phyloP scores from a whole-genome alignment of 2,888 invertebrate species.

The Diaphora mendica region DNA sequence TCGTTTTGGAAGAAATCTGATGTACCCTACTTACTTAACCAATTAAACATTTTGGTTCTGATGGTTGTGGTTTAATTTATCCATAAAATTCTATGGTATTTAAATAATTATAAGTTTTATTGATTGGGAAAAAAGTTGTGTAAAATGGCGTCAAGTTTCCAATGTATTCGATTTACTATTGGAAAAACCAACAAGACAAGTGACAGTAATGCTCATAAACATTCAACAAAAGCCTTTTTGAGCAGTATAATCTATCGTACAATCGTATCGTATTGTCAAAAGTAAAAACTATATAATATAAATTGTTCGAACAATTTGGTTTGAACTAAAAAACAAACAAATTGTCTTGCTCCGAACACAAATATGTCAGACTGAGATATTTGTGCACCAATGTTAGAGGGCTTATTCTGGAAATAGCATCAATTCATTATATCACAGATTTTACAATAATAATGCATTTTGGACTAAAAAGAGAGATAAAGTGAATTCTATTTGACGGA shows the following conservation, averaged over 20 bases:
- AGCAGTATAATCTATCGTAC: slow-evolving; percentile 19
- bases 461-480: background rate
- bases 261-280: background rate
- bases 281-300: slow-evolving; percentile 42
- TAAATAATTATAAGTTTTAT: too few relatives aligned
- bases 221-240: slow-evolving; percentile 20
- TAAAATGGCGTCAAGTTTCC: background rate
- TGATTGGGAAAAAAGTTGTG: too few relatives aligned
- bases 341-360: slow-evolving; percentile 53
- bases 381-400: slow-evolving; percentile 38
- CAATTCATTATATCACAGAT: background rate
- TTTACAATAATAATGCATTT: background rate
- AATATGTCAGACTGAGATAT: slow-evolving; percentile 50
- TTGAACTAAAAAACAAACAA: slow-evolving; percentile 60
- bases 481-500: background rate
- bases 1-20: too few relatives aligned
- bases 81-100: too few relatives aligned
- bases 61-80: too few relatives aligned
- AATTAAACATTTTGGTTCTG: too few relatives aligned
- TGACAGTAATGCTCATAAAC: background rate
- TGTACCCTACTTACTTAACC: too few relatives aligned
- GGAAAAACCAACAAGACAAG: background rate
- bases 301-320: slow-evolving; percentile 57
- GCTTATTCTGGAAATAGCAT: slow-evolving; percentile 35
- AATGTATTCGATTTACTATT: background rate